Conservation (phyloP, 2,888 invertebrate genomes). For the Mesorhabditis sp. region DNA sequence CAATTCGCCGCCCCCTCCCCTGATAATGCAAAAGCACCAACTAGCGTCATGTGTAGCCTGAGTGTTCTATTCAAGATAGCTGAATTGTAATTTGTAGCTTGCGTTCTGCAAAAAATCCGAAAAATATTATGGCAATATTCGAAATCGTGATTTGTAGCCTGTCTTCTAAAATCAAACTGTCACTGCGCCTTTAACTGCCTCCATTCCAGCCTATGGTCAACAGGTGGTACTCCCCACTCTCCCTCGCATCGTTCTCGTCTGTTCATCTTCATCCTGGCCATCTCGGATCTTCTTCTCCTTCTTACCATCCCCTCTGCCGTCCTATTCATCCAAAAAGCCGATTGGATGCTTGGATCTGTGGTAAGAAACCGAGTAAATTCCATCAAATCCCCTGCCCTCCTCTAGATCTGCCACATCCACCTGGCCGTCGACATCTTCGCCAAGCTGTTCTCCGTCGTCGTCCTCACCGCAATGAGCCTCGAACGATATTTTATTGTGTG, state of each 20-base stretch:
- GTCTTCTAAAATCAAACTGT: background rate
- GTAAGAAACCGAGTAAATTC: slow-evolving; percentile 19
- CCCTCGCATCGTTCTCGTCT: slow-evolving; percentile 41
- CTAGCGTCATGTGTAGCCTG: too few species aligned
- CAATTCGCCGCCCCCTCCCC: too few species aligned
- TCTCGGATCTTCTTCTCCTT: slow-evolving; percentile 43
- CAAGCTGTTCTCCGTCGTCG: slow-evolving; percentile 46
- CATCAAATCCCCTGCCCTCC: background rate
- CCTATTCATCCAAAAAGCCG: slow-evolving; percentile 37
- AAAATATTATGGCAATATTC: too few species aligned
- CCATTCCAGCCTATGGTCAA: background rate
- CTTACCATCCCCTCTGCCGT: slow-evolving; percentile 43
- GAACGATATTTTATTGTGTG: slow-evolving; percentile 51
- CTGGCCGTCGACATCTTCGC: slow-evolving; percentile 43
- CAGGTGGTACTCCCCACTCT: background rate
- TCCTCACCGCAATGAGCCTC: slow-evolving; percentile 47
- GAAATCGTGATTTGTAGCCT: too few species aligned
- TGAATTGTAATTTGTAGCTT: too few species aligned
- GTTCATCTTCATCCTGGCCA: slow-evolving; percentile 46
- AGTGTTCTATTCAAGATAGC: too few species aligned
- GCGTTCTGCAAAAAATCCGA: too few species aligned
- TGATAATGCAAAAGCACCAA: too few species aligned
- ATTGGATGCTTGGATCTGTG: slow-evolving; percentile 42
- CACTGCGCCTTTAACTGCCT: background rate
- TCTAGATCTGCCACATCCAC: slow-evolving; percentile 38